Conservation (phyloP, 2,888 invertebrate species). For the Orthosia gracilis region DNA sequence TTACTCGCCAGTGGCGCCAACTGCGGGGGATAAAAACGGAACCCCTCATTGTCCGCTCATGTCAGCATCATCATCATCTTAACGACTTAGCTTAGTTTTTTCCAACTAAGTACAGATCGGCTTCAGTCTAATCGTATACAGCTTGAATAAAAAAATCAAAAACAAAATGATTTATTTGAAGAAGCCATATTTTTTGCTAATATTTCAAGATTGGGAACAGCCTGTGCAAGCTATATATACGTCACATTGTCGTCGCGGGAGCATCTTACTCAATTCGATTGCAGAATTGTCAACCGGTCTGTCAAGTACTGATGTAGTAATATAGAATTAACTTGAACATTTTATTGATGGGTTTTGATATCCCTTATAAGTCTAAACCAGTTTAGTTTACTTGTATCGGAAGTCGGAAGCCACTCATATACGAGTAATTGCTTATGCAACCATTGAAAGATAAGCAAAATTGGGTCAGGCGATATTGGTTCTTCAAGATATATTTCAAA, state of each 20-base stretch:
- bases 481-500: too few species aligned
- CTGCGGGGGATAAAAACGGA: too few species aligned
- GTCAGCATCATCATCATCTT: too few species aligned
- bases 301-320: conserved; percentile 9
- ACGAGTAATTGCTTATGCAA: background rate
- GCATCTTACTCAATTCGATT: conserved; percentile 50
- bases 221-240: background rate
- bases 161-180: too few species aligned
- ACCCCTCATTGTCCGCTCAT: too few species aligned
- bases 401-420: conserved; percentile 10
- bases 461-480: conserved; percentile 6
- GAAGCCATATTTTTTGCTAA: too few species aligned
- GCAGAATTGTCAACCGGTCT: conserved; percentile 46
- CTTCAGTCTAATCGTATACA: too few species aligned
- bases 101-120: too few species aligned
- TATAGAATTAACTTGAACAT: conserved; percentile 27
- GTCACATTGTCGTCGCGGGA: conserved; percentile 1
- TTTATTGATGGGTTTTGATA: conserved; percentile 38
- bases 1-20: too few species aligned
- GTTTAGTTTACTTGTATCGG: conserved; percentile 19
- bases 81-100: too few species aligned
- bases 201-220: background rate
- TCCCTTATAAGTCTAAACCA: background rate
- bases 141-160: too few species aligned
- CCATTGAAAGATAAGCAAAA: conserved; percentile 4